Evolutionary conservation across 2,888 invertebrate species (phyloP), one percentile per base, ranked within the genome.

Genomic region (Acanthosepion esculentum): DNA sequence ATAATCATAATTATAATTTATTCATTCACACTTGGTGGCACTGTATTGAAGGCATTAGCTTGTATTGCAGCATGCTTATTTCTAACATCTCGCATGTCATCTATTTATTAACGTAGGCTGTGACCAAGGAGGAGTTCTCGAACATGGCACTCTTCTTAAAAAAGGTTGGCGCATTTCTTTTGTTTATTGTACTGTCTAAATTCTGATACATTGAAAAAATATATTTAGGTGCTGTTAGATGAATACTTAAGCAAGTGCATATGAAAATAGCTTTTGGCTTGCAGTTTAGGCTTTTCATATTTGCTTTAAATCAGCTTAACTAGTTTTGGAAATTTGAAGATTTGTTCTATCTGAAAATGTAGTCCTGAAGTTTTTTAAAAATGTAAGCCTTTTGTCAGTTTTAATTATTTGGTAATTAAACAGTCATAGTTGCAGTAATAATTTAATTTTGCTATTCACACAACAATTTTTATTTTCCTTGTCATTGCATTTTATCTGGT

Each of bases 91-190:
- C 50, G 93, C 93, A 93, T 93, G 93, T 93, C 48, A 48, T 93
- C 93, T 93, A 48, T 93, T 93, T 93, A 93, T 93, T 93, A 93
- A 93, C 93, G 50, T 93, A 93, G 93, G 93, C 50, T 93, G 93
- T 93, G 93, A 53, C 53, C 93, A 93, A 53, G 50, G 93, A 93
- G 29, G 93, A 93, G 48, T 93, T 29, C 48, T 41, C 53, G n/a
- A 93, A 41, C 48, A 26, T 48, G 50, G 53, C 53, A 53, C n/a
- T 93, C 48, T 93, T 53, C 53, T 53, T 93, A 33, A 93, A 93
- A 93, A 93, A 93, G 93, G 93, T 93, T 93, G 93, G 93, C 93
- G 15, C 93, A 50, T 93, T 93, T 93, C n/a, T 29, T 50, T 93
- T 59, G 59, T 53, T 53, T 93, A 53, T 93, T 93, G 93, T 53